phyloP scores from a whole-genome alignment of 1,140 invertebrate species.

The Lepidurus apus region DNA sequence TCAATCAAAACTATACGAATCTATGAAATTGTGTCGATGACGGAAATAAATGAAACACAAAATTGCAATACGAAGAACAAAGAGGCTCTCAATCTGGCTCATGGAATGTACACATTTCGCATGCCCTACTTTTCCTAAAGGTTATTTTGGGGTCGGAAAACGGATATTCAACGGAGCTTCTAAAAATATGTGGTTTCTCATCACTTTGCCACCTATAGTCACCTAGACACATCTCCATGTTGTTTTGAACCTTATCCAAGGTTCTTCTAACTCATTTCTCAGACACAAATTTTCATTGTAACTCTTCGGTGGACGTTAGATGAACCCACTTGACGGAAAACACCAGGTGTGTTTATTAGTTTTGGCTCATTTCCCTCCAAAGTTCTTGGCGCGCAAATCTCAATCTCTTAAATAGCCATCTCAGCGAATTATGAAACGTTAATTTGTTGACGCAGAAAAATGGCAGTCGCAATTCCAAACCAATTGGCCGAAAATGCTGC shows the following conservation, averaged over 20 bases:
- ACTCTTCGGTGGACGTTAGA: not conserved
- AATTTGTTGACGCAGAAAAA: too few species aligned
- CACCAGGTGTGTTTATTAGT: too few species aligned
- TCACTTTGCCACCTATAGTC: not conserved
- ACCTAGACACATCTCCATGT: not conserved
- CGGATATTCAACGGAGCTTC: not conserved
- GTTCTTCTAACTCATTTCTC: not conserved
- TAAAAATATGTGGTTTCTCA: slow-evolving; percentile 16
- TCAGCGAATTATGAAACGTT: too few species aligned
- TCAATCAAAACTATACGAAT: not conserved
- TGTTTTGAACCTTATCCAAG: not conserved
- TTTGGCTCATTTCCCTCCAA: too few species aligned
- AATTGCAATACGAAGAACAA: not conserved
- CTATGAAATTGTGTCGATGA: not conserved
- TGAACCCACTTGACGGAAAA: too few species aligned
- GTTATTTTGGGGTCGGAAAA: not conserved
- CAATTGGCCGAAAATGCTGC: too few species aligned
- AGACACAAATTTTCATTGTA: not conserved
- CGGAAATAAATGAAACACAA: not conserved
- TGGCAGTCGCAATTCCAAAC: too few species aligned
- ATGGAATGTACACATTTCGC: not conserved
- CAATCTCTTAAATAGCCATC: too few species aligned
- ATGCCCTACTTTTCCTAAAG: not conserved
- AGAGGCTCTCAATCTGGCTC: slow-evolving; percentile 15
- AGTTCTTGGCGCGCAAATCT: too few species aligned